Evolutionary conservation across 1,140 invertebrate species (phyloP).

Genomic region (Idris sp.): DNA sequence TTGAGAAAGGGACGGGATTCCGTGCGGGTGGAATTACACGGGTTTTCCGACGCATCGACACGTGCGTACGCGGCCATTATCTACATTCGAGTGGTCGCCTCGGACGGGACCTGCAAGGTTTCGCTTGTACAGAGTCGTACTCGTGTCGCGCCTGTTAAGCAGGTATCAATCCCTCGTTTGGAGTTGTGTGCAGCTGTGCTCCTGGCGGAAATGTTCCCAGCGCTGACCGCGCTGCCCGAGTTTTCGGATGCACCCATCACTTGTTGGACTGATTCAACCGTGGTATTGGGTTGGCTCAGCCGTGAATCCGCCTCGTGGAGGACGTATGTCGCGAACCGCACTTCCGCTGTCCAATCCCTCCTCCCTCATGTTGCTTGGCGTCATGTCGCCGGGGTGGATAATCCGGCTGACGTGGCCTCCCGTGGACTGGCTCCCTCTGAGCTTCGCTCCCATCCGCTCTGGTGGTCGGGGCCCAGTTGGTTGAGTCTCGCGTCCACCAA

Average conservation of each 20-base stretch:
- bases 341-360: not conserved
- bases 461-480: not conserved
- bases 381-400: not conserved
- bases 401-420: not conserved
- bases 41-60: not conserved
- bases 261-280: conserved; percentile 6
- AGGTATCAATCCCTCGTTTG: not conserved
- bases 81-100: not conserved
- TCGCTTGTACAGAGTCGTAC: not conserved
- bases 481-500: too few species aligned
- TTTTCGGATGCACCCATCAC: not conserved
- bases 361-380: not conserved
- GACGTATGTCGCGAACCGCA: not conserved
- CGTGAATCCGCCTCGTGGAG: not conserved
- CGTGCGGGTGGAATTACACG: not conserved
- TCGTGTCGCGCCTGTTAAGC: not conserved
- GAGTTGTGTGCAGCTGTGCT: not conserved
- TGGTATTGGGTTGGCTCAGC: too few species aligned
- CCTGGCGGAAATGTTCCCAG: too few species aligned
- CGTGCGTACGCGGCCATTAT: not conserved
- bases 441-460: not conserved
- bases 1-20: not conserved
- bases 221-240: too few species aligned
- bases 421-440: not conserved
- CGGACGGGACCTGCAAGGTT: not conserved